phyloP scores from a whole-genome alignment of 2,113 vertebrate species.

The Noturus placidus region DNA sequence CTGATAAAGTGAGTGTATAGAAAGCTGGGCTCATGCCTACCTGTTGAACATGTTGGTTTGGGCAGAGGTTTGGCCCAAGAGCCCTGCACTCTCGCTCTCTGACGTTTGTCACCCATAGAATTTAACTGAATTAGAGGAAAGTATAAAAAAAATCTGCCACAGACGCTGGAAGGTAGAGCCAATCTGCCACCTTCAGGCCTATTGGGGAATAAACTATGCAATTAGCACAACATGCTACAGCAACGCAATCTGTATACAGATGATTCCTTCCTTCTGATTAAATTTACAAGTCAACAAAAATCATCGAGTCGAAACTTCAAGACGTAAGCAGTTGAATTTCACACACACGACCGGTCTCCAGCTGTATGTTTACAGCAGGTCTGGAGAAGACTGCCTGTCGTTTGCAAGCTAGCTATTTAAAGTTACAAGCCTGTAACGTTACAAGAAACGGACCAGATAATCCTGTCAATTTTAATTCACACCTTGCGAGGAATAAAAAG shows the following conservation, averaged over 20 bases:
- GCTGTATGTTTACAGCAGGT: background rate
- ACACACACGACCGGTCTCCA: background rate
- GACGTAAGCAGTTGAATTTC: background rate
- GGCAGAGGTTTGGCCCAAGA: slow-evolving; percentile 80
- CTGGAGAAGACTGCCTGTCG: background rate
- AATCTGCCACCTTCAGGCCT: slow-evolving; percentile 49
- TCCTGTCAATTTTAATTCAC: background rate
- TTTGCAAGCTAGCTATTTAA: background rate
- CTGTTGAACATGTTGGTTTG: slow-evolving; percentile 63
- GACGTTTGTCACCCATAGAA: slow-evolving; percentile 82
- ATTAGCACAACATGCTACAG: background rate
- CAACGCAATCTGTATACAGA: background rate
- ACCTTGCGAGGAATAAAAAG: background rate
- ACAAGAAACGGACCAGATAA: background rate
- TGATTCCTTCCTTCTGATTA: background rate
- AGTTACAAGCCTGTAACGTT: background rate
- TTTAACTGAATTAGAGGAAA: background rate
- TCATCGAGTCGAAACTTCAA: background rate
- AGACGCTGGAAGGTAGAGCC: background rate
- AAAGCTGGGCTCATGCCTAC: slow-evolving; percentile 53
- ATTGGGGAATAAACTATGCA: background rate
- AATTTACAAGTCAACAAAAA: background rate
- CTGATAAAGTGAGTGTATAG: no score
- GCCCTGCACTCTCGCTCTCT: slow-evolving; percentile 84
- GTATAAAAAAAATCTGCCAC: background rate